These are phyloP conservation scores for Botia almorhae DNA, from an alignment of 2,797 vertebrate genomes.

Conservation along the genomic window DNA sequence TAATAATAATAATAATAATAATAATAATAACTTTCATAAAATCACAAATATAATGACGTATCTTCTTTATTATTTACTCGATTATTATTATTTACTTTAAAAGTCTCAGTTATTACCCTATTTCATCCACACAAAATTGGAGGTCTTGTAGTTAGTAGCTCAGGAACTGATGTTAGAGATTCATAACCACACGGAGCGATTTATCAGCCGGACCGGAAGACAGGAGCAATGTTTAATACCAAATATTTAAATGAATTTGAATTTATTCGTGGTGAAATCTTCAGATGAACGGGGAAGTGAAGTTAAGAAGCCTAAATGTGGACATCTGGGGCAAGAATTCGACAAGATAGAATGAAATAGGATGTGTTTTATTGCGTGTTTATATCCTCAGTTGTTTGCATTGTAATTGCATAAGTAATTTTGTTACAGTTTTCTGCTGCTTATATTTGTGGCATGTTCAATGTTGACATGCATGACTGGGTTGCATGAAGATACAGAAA, in stretches of 20 bases:
- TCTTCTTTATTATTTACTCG: too few species aligned
- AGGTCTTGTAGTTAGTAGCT: too few species aligned
- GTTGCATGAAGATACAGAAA: not conserved
- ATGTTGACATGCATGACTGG: not conserved
- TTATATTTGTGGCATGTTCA: not conserved
- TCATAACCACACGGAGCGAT: slow-evolving; percentile 1
- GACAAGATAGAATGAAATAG: not conserved
- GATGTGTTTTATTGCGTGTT: not conserved
- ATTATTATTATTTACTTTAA: too few species aligned
- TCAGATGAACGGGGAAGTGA: too few species aligned
- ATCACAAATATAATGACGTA: too few species aligned
- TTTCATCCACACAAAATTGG: too few species aligned
- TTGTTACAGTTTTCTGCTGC: not conserved
- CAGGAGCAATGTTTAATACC: not conserved
- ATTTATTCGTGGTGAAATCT: not conserved
- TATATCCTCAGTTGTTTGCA: not conserved
- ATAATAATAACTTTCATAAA: too few species aligned
- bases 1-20: too few species aligned
- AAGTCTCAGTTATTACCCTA: too few species aligned
- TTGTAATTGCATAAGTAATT: too few species aligned
- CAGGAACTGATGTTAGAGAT: slow-evolving; percentile 15
- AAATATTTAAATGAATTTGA: not conserved
- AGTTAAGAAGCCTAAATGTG: not conserved
- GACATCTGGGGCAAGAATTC: not conserved
- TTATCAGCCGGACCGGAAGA: not conserved